These are phyloP conservation scores for Galeruca laticollis DNA, from an alignment of 2,888 invertebrate genomes.

Conservation along the genomic window DNA sequence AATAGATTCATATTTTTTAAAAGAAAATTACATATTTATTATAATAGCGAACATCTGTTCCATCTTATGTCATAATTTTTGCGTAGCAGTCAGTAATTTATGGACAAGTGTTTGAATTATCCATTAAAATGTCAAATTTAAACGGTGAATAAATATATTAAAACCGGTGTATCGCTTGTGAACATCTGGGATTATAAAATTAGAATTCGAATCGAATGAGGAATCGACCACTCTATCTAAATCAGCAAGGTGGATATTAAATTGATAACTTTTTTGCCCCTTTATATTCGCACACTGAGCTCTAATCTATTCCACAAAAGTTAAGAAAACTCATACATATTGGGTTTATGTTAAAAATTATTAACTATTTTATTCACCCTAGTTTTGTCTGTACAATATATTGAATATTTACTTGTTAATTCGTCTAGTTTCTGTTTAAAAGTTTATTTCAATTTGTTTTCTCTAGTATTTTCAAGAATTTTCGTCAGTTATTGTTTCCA, in stretches of 20 bases:
- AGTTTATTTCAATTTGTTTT: too few relatives aligned
- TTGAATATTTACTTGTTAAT: too few relatives aligned
- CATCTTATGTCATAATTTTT: slow-evolving; percentile 7
- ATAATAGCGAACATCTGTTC: neutral
- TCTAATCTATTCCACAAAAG: too few relatives aligned
- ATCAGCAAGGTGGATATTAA: neutral
- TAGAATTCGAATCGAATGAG: neutral
- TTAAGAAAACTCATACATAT: too few relatives aligned
- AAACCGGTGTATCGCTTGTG: neutral
- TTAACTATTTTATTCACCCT: too few relatives aligned
- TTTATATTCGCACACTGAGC: too few relatives aligned
- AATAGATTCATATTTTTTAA: neutral
- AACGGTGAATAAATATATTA: neutral
- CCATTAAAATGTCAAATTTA: slow-evolving; percentile 12
- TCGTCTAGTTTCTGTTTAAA: too few relatives aligned
- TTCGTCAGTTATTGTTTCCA: too few relatives aligned
- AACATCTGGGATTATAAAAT: slow-evolving; percentile 8
- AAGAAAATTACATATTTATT: neutral
- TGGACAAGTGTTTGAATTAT: neutral
- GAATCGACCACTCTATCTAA: neutral
- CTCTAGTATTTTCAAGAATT: too few relatives aligned
- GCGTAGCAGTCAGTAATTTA: slow-evolving; percentile 1
- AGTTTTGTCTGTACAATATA: too few relatives aligned
- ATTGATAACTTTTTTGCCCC: neutral
- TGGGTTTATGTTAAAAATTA: too few relatives aligned